Conservation (phyloP, 1,140 invertebrate species). For the Ptiloglossa arizonensis region DNA sequence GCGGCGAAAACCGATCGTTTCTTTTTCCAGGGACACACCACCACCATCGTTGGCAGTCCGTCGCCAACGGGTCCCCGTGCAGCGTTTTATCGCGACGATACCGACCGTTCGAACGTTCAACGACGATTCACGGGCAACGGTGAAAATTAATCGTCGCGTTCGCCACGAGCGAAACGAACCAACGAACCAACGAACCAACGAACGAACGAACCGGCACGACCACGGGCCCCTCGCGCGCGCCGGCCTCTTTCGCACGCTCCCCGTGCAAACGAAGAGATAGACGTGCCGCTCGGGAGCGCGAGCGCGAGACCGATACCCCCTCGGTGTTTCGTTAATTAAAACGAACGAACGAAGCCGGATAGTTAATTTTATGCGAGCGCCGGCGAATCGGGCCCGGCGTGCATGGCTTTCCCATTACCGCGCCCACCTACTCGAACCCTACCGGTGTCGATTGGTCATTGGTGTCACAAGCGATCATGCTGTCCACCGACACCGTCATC, state of each 20-base stretch:
- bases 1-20: too few species aligned
- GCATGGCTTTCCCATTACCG: slow-evolving; percentile 81
- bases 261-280: slow-evolving; percentile 60
- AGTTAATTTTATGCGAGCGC: slow-evolving; percentile 81
- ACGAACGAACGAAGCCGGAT: slow-evolving; percentile 71
- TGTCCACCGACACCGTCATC: slow-evolving; percentile 62
- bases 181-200: too few species aligned
- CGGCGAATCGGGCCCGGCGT: slow-evolving; percentile 73
- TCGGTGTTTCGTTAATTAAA: slow-evolving; percentile 81
- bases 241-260: slow-evolving; percentile 37
- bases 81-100: too few species aligned
- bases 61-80: too few species aligned
- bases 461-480: slow-evolving; percentile 70
- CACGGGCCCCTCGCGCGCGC: too few species aligned
- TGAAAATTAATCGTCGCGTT: slow-evolving; percentile 54
- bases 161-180: slow-evolving; percentile 58
- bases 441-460: slow-evolving; percentile 64
- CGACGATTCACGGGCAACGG: not conserved
- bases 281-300: slow-evolving; percentile 60
- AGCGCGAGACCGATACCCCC: slow-evolving; percentile 69
- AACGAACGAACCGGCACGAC: slow-evolving; percentile 32
- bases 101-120: too few species aligned
- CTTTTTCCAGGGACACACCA: slow-evolving; percentile 9
- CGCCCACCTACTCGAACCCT: slow-evolving; percentile 54
- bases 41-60: not conserved